These are phyloP conservation scores for Eulemur rubriventer DNA, from an alignment of 2,797 vertebrate genomes.

Conservation along the genomic window DNA sequence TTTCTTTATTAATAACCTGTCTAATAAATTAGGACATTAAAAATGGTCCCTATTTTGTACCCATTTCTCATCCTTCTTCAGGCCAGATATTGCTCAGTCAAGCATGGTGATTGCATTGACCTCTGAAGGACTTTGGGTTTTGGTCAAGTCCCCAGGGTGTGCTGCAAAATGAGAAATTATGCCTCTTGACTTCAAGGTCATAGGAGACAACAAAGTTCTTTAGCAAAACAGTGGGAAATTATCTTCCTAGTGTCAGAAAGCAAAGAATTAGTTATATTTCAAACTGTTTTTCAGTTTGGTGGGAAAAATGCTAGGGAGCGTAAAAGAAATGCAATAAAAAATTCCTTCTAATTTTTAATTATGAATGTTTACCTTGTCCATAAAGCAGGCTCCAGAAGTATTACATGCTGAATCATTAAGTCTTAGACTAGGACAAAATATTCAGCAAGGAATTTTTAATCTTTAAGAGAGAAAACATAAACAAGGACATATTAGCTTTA, in stretches of 20 bases:
- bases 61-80: not conserved
- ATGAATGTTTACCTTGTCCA: not conserved
- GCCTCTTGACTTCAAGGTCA: slow-evolving; percentile 29
- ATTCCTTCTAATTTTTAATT: not conserved
- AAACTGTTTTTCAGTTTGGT: not conserved
- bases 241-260: not conserved
- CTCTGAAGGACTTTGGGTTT: not conserved
- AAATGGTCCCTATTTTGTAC: not conserved
- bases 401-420: not conserved
- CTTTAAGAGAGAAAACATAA: not conserved
- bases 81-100: not conserved
- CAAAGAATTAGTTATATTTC: not conserved
- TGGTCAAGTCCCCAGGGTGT: not conserved
- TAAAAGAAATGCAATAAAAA: not conserved
- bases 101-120: not conserved
- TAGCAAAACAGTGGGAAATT: slow-evolving; percentile 35
- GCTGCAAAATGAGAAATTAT: slow-evolving; percentile 42
- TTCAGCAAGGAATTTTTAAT: not conserved
- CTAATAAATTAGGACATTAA: not conserved
- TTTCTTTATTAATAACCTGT: not conserved
- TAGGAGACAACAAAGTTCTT: not conserved
- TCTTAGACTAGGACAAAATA: not conserved
- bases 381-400: not conserved
- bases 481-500: not conserved
- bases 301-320: not conserved